Percentiles rank a stretch among this genome's conserved stretches.
Evolutionary conservation across 2,888 invertebrate genomes (phyloP).

Genomic region (Fragum fragum): DNA sequence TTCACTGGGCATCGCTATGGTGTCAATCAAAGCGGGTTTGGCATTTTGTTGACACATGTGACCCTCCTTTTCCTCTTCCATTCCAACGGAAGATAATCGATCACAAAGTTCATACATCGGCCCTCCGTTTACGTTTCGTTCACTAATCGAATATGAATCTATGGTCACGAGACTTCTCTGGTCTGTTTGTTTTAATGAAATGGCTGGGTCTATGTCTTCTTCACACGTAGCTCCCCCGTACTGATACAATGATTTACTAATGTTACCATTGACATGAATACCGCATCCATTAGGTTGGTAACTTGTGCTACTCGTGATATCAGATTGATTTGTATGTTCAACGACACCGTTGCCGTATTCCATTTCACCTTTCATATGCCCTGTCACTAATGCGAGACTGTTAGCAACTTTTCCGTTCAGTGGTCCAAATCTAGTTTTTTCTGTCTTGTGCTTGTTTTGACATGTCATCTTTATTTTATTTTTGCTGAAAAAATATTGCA

Average conservation of each 20-base stretch:
- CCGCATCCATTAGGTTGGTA: not conserved
- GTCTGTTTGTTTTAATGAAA: conserved; percentile 5
- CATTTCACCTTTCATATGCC: not conserved
- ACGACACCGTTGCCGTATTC: not conserved
- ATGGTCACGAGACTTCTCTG: not conserved
- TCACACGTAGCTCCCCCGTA: too few species aligned
- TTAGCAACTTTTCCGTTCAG: not conserved
- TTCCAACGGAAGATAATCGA: conserved; percentile 19
- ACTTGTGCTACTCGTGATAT: not conserved
- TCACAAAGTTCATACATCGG: conserved; percentile 19
- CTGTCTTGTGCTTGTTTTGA: not conserved
- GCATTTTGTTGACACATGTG: not conserved
- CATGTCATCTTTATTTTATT: not conserved
- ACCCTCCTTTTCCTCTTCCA: not conserved
- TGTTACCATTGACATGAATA: too few species aligned
- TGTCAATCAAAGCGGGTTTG: not conserved
- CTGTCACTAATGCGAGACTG: not conserved
- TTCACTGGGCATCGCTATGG: not conserved
- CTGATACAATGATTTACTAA: too few species aligned
- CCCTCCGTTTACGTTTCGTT: not conserved
- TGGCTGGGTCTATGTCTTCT: not conserved
- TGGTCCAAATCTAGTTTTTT: not conserved
- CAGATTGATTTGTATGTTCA: not conserved
- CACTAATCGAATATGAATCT: not conserved
- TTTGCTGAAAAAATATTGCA: too few species aligned